A percentile compares a stretch with the other conserved stretches of the same genome.
Conservation (phyloP, 2,797 vertebrate genomes). For the Dallia pectoralis region DNA sequence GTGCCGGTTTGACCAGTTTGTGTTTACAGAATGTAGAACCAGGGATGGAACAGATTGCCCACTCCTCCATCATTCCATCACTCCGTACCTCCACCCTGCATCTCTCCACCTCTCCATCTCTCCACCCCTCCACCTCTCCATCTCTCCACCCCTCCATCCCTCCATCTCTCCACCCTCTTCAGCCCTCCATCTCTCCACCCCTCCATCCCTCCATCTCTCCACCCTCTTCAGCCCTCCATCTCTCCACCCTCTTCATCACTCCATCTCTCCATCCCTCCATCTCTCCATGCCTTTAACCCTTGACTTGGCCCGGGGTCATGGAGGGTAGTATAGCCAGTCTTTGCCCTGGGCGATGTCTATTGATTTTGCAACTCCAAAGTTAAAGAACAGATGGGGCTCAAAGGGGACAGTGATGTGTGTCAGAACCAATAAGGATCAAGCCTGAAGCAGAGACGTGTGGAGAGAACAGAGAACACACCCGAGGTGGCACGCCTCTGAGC, state of each 20-base stretch:
- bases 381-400: slow-evolving; percentile 13
- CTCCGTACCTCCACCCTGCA: not conserved
- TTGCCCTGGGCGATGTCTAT: slow-evolving; percentile 1
- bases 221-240: too few species aligned
- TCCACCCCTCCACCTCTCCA: too few species aligned
- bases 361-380: slow-evolving; percentile 8
- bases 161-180: too few species aligned
- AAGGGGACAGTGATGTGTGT: slow-evolving; percentile 9
- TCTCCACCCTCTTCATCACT: not conserved
- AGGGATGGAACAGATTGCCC: not conserved
- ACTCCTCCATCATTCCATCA: not conserved
- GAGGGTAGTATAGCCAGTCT: slow-evolving; percentile 4
- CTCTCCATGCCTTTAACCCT: not conserved
- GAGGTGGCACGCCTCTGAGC: not conserved
- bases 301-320: not conserved
- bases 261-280: not conserved
- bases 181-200: not conserved
- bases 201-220: not conserved
- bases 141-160: not conserved
- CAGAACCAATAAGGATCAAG: slow-evolving; percentile 12
- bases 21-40: not conserved
- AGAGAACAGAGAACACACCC: not conserved
- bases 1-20: not conserved
- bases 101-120: not conserved
- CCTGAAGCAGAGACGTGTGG: not conserved